Percentiles rank a stretch among this genome's conserved stretches.
phyloP scores from a whole-genome alignment of 1,140 invertebrate genomes.

The Drosophila nigrodunni region DNA sequence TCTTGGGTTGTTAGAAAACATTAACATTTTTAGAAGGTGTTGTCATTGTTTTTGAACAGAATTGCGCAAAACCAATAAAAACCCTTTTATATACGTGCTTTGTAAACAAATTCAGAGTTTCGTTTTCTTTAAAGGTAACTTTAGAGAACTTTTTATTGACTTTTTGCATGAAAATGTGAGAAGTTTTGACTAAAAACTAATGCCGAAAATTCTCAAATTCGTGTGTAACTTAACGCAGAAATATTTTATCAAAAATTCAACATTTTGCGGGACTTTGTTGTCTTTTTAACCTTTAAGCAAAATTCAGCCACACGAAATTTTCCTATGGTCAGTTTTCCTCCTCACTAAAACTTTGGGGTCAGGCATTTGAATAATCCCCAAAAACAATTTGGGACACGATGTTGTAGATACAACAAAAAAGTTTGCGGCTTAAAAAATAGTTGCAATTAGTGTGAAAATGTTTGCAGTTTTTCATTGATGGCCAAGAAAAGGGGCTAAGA shows the following conservation, averaged over 20 bases:
- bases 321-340: neutral
- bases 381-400: conserved; percentile 37
- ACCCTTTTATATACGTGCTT: neutral
- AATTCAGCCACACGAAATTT: conserved; percentile 1
- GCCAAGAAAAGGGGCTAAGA: neutral
- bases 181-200: no score
- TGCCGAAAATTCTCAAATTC: neutral
- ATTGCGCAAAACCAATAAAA: conserved; percentile 1
- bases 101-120: conserved; percentile 4
- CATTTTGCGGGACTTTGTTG: neutral
- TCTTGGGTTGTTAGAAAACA: conserved; percentile 3
- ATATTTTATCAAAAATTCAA: no score
- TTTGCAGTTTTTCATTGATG: conserved; percentile 1
- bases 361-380: conserved; percentile 34
- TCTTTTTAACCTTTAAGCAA: conserved; percentile 1
- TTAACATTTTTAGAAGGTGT: conserved; percentile 13
- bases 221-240: neutral
- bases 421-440: conserved; percentile 32
- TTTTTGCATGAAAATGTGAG: no score
- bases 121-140: neutral
- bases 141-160: no score
- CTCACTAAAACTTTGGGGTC: conserved; percentile 30
- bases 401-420: neutral
- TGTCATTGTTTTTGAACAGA: neutral
- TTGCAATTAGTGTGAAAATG: conserved; percentile 40